A percentile compares a stretch with the other conserved stretches of the same genome.
Evolutionary conservation across 2,888 invertebrate species (phyloP).

Genomic region (Drosophila macrospina): DNA sequence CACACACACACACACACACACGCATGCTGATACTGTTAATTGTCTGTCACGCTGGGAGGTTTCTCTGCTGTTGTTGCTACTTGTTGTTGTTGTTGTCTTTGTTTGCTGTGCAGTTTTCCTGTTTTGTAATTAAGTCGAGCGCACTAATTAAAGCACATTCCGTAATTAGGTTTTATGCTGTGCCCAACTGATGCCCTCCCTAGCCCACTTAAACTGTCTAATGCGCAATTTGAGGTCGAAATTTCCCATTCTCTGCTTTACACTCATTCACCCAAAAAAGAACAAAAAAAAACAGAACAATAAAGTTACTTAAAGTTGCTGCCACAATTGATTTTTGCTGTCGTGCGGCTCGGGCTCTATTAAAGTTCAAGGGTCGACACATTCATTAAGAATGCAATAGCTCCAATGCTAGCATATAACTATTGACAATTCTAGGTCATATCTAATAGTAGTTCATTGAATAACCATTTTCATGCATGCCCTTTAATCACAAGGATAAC

Average conservation of each 20-base stretch:
- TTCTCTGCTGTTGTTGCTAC: conserved; percentile 18
- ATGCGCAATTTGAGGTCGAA: conserved; percentile 12
- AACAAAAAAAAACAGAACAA: no score
- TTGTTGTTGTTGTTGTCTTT: conserved; percentile 30
- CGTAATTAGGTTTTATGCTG: conserved; percentile 64
- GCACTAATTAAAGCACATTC: conserved; percentile 68
- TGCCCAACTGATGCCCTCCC: conserved; percentile 27
- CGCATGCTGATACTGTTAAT: conserved; percentile 31
- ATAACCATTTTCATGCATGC: conserved; percentile 9
- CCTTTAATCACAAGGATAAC: neutral
- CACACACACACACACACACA: conserved; percentile 7
- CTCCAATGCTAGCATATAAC: conserved; percentile 13
- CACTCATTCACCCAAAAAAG: neutral
- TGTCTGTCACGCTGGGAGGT: conserved; percentile 28
- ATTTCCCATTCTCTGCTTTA: conserved; percentile 5
- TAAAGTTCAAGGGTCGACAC: conserved; percentile 47
- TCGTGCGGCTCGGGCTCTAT: conserved; percentile 5
- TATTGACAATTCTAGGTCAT: conserved; percentile 44
- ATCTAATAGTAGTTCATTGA: conserved; percentile 37
- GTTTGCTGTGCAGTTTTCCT: conserved; percentile 61
- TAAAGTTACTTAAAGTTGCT: conserved; percentile 20
- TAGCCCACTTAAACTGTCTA: neutral
- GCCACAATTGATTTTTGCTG: conserved; percentile 51
- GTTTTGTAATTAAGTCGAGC: conserved; percentile 70
- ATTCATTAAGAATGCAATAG: conserved; percentile 50